Evolutionary conservation across 2,797 vertebrate genomes (phyloP), one percentile per base, ranked within the genome.

Genomic region (Heterohyrax brucei): DNA sequence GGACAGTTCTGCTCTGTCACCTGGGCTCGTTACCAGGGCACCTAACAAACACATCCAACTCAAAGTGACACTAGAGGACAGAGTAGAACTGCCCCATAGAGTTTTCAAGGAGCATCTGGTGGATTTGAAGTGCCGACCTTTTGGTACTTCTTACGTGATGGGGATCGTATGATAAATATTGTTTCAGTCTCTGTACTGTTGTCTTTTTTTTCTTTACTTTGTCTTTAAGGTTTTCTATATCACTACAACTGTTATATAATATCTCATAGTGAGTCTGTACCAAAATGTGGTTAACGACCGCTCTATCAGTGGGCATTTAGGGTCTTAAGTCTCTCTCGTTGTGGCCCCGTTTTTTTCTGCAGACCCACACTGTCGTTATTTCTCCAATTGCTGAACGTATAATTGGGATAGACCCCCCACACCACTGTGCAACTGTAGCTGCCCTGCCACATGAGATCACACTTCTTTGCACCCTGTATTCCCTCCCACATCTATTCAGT

Each of bases 221-320:
- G 46, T 80, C 75, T 95, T 64, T 76, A 81, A 86, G 46, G 59
- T 87, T 91, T 88, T 76, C 53, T 82, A 12, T 76, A 59, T 50
- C 30, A 39, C 13, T 81, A 68, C 61, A 82, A 18, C 44, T 81
- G 76, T 28, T 81, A 14, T 30, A 50, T 61, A 50, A 91, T 61
- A 82, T 82, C 18, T n/a, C 61, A 81, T 61, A 68, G 5, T 75
- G 28, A 13, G 48, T 28, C 8, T 13, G 81, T 24, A 84, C 33
- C 22, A 59, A 87, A 50, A 78, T 89, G 77, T 79, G 62, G 19
- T 73, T 24, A 68, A 50, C 26, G 50, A 21, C 80, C 50, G 44
- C 86, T 53, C 81, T 91, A 28, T 75, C 48, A 26, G 66, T 56
- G 53, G 24, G 18, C 64, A 44, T 81, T 62, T 61, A 79, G 53